phyloP scores from a whole-genome alignment of 1,140 invertebrate species.

The Rhopalosiphum padi region DNA sequence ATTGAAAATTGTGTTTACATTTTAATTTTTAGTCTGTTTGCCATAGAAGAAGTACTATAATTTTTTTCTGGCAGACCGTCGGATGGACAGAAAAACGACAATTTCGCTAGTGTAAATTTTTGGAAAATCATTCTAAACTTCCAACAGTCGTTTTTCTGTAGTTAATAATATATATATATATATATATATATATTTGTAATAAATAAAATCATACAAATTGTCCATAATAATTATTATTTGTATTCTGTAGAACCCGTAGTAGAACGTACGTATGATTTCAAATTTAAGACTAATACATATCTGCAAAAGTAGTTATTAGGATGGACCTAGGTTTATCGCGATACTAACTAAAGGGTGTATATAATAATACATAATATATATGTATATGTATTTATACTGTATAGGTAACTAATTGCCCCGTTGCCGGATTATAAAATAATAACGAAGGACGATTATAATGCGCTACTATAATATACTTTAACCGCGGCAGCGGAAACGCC shows the following conservation, averaged over 20 bases:
- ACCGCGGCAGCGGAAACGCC: background rate
- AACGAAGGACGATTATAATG: background rate
- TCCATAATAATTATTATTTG: background rate
- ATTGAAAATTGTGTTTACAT: background rate
- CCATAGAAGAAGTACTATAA: no score
- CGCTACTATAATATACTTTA: background rate
- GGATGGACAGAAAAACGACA: background rate
- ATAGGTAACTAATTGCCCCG: background rate
- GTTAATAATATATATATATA: background rate
- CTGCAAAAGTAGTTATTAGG: background rate
- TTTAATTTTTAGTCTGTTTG: no score
- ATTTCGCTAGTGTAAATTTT: background rate
- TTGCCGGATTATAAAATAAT: background rate
- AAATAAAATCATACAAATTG: background rate
- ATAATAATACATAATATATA: background rate
- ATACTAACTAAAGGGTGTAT: background rate
- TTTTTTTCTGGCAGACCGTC: no score
- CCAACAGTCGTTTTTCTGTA: background rate
- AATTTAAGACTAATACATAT: background rate
- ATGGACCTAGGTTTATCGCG: background rate
- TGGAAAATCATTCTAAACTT: background rate
- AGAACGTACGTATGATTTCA: background rate
- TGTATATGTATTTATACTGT: background rate
- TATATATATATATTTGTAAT: background rate
- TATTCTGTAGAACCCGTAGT: background rate